Conservation (phyloP, 2,888 invertebrate species). For the Thymelicus sylvestris region DNA sequence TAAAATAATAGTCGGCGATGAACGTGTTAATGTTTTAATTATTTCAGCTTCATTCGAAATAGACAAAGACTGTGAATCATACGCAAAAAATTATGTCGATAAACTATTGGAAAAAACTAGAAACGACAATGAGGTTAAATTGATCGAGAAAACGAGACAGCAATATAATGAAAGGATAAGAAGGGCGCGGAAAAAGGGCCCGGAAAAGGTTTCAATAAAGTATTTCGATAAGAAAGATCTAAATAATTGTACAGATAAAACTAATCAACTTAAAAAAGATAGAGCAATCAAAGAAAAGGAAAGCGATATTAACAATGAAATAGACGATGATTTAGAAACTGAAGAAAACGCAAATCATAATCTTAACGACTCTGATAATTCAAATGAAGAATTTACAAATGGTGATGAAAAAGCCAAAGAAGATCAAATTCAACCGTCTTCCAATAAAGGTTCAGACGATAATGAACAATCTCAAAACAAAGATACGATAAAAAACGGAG, state of each 20-base stretch:
- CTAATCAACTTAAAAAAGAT: background rate
- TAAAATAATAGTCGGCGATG: no score
- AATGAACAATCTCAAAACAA: background rate
- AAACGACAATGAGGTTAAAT: slow-evolving; percentile 42
- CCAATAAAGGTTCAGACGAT: background rate
- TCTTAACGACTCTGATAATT: background rate
- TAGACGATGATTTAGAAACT: background rate
- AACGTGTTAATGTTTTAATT: background rate
- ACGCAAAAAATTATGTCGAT: slow-evolving; percentile 39
- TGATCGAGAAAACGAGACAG: slow-evolving; percentile 52
- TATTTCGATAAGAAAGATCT: slow-evolving; percentile 39
- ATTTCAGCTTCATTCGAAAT: slow-evolving; percentile 13
- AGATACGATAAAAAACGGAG: background rate
- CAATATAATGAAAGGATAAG: slow-evolving; percentile 54
- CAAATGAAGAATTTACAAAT: background rate
- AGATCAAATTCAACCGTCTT: no score
- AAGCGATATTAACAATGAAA: background rate
- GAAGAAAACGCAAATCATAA: background rate
- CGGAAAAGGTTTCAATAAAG: slow-evolving; percentile 17
- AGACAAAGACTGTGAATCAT: slow-evolving; percentile 6
- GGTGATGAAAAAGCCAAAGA: no score
- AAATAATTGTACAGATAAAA: background rate
- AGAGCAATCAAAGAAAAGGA: background rate
- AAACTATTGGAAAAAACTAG: slow-evolving; percentile 43
- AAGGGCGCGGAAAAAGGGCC: slow-evolving; percentile 7